Evolutionary conservation across 2,797 vertebrate genomes (phyloP), one percentile per base, ranked within the genome.

Genomic region (Pangasius krempfi): DNA sequence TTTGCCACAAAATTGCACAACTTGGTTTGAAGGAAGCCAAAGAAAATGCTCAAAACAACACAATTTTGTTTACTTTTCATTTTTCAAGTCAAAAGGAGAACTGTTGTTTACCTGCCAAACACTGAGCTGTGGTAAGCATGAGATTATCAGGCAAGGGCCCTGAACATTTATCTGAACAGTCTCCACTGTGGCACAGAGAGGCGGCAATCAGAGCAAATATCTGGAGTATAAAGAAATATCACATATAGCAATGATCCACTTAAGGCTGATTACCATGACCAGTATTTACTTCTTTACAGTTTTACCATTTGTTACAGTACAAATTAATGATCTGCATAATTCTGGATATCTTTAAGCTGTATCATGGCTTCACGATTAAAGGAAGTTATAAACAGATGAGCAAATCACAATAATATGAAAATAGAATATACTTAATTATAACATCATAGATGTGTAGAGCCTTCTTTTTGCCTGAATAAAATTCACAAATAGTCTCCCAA

Each of bases 101-200:
- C 22, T 1, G 68, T 18, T 73, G 18, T 80, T 94, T 90, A 96
- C 96, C 95, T 87, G 86, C 0, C 60, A 68, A 70, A 86, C 95
- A 96, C 0, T 0, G 1, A 20, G 10, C 2, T 84, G 0, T 20
- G 4, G 1, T 1, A 27, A 79, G 10, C 64, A 13, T 6, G 40
- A 64, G 47, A 10, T 64, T 16, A 1, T 7, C 5, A 12, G 1
- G 2, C 52, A 75, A 60, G 0, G 16, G 27, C 1, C 14, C 4
- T 64, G 20, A 18, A 76, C 80, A 83, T 6, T 37, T 18, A 8
- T 44, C 0, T 12, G 8, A 14, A 44, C n/a, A 8, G 20, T 25
- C 3, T 80, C 30, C 52, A 73, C 72, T 9, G 70, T 50, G 66
- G 70, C 76, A 91, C 72, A 87, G 73, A 58, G 25, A 88, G 60